Base-by-base conservation (phyloP, 2,797 vertebrate genomes). In the Labroides dimidiatus region DNA sequence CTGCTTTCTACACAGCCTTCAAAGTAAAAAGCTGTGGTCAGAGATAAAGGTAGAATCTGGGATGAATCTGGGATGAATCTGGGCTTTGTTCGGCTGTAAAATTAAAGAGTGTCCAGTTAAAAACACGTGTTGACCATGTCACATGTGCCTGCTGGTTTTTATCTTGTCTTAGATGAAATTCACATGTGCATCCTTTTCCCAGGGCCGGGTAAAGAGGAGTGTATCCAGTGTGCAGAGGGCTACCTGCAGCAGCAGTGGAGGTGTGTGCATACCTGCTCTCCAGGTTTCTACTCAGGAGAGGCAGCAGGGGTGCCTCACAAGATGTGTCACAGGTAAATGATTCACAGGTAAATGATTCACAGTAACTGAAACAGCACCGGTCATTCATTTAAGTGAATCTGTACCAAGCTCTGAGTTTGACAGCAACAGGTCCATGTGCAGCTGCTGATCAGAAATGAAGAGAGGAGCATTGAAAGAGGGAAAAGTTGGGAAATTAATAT, bases 281-380 rank as follows among this genome's bases (percentile, higher is more conserved):
- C 94, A 49, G 96, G 96, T 7, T 96, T 94, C 88, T 97, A 95
- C 78, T 85, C 93, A 0, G 93, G 92, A 0, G 86, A 95, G 45
- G 86, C 91, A 68, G 89, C 89, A 0, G 95, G 94, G 57, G 83
- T 94, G 44, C 92, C 92, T 15, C 93, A 95, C 78, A 93, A 81
- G 80, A 95, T 96, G 87, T 98, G 97, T 80, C 93, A 92, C 77
- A 96, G 94, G 97, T 97, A 89, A 0, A 20, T 43, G 19, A n/a
- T n/a, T n/a, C n/a, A n/a, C n/a, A n/a, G n/a, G n/a, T n/a, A n/a
- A n/a, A n/a, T n/a, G n/a, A 15, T 68, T 49, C 19, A 30, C 21
- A 7, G 2, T 23, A 13, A 6, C 6, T 6, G 0, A 21, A 13
- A 12, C 9, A 45, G 27, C 27, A 3, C 3, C 27, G 3, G 3